These are phyloP conservation scores for Corvus moneduloides DNA, from an alignment of 2,113 vertebrate genomes.

Conservation along the genomic window DNA sequence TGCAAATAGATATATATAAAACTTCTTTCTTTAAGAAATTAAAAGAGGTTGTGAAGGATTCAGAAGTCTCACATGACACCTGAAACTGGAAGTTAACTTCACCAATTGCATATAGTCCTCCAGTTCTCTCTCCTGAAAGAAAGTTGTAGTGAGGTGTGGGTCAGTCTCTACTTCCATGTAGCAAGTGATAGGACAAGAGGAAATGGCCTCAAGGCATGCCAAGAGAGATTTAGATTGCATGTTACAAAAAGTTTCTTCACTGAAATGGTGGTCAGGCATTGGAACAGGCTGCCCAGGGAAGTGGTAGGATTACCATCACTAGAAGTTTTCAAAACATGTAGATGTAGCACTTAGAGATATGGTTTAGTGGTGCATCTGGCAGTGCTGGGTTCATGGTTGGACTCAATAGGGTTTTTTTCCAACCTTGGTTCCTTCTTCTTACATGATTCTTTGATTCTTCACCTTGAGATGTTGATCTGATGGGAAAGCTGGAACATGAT, in stretches of 20 bases:
- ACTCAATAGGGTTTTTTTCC: neutral
- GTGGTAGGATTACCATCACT: neutral
- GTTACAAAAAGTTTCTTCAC: neutral
- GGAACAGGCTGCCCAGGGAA: neutral
- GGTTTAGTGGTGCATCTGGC: neutral
- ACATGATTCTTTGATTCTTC: neutral
- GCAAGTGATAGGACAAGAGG: neutral
- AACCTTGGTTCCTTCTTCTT: neutral
- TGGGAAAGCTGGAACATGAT: neutral
- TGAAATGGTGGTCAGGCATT: neutral
- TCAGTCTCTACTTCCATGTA: accelerated
- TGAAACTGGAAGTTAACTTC: neutral
- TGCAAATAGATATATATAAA: neutral
- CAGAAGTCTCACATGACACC: neutral
- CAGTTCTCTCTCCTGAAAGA: neutral
- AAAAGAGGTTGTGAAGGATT: neutral
- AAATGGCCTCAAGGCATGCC: neutral
- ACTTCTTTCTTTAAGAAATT: neutral
- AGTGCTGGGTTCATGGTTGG: too few relatives aligned
- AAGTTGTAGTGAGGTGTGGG: neutral
- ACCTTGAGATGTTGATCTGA: neutral
- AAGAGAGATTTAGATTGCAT: neutral
- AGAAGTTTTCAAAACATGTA: neutral
- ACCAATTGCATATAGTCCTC: neutral
- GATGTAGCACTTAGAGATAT: neutral